These are phyloP conservation scores for Homarus gammarus DNA, from an alignment of 2,888 invertebrate species.

Conservation along the genomic window DNA sequence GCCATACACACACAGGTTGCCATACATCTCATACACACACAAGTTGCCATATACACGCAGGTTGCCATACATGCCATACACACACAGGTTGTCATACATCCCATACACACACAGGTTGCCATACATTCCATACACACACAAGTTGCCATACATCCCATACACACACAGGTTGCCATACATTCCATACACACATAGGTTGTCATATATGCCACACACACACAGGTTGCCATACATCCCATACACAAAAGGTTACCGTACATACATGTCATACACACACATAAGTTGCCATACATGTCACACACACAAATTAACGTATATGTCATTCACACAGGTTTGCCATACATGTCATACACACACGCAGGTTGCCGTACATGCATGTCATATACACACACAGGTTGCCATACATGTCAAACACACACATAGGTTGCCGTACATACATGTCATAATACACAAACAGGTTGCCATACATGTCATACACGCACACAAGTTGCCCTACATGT, in stretches of 20 bases:
- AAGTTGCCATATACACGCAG: too few relatives aligned
- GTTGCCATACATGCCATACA: too few relatives aligned
- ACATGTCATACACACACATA: neutral
- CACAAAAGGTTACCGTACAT: too few relatives aligned
- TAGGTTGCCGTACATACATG: neutral
- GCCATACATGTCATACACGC: too few relatives aligned
- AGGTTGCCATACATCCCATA: too few relatives aligned
- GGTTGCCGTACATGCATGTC: neutral
- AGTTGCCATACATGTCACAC: neutral
- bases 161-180: neutral
- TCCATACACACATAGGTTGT: neutral
- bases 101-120: neutral
- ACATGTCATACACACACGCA: neutral
- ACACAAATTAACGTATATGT: neutral
- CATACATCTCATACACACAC: too few relatives aligned
- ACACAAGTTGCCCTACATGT: conserved; percentile 4
- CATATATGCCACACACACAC: too few relatives aligned
- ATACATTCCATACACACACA: neutral
- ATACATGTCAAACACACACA: too few relatives aligned
- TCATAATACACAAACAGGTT: too few relatives aligned
- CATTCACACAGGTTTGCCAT: neutral
- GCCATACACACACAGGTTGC: too few relatives aligned
- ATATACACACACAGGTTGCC: too few relatives aligned
- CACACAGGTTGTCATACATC: too few relatives aligned
- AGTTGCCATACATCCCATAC: neutral